phyloP scores from a whole-genome alignment of 1,140 invertebrate species.

The Episyrphus balteatus region DNA sequence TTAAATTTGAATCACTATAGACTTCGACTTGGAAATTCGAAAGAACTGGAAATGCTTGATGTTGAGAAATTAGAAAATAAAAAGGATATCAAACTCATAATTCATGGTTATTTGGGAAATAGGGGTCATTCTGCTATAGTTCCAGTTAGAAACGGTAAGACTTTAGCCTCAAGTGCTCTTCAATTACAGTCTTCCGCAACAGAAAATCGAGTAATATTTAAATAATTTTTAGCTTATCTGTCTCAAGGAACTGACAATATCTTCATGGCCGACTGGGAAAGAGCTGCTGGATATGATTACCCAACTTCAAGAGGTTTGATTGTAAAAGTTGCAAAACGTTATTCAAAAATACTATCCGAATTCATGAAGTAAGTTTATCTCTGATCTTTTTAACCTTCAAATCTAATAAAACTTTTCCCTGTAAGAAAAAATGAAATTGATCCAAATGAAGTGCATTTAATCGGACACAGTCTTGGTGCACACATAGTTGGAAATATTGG shows the following conservation, averaged over 20 bases:
- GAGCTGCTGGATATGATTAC: constrained; percentile 24
- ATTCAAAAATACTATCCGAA: constrained; percentile 16
- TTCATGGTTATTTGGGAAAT: constrained; percentile 26
- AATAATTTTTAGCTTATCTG: constrained; percentile 15
- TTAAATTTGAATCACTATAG: neutral
- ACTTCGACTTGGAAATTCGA: neutral
- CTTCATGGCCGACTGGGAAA: constrained; percentile 26
- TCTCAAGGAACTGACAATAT: constrained; percentile 22
- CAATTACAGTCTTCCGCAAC: neutral
- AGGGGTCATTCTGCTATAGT: constrained; percentile 22
- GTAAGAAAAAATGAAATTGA: constrained; percentile 19
- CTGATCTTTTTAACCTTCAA: neutral
- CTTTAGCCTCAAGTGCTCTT: too few species aligned
- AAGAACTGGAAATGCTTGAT: constrained; percentile 8
- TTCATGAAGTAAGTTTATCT: constrained; percentile 13
- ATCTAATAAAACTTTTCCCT: neutral
- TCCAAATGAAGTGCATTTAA: constrained; percentile 38
- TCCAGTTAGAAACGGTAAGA: constrained; percentile 25
- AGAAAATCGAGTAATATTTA: too few species aligned
- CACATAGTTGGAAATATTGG: constrained; percentile 48
- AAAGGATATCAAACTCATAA: constrained; percentile 23
- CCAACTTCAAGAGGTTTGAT: constrained; percentile 16
- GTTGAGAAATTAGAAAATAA: constrained; percentile 7
- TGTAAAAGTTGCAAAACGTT: constrained; percentile 8
- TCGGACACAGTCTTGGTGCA: constrained; percentile 49